Evolutionary conservation across 2,888 invertebrate genomes (phyloP).

Genomic region (Plagodis pulveraria): DNA sequence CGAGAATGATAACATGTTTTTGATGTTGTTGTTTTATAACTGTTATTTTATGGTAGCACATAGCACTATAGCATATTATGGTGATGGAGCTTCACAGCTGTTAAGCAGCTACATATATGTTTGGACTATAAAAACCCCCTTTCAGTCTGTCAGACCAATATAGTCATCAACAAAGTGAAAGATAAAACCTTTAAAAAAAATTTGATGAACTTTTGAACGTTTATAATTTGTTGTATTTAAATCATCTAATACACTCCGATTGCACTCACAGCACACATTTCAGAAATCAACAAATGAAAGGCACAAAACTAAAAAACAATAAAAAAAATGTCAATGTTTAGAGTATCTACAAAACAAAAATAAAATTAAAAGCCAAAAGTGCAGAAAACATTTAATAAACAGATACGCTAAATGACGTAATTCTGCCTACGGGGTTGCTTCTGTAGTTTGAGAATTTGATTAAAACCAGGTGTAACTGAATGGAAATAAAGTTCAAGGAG

Average conservation of each 20-base stretch:
- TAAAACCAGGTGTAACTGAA: constrained; percentile 15
- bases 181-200: too few species aligned
- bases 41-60: constrained; percentile 64
- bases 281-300: constrained; percentile 5
- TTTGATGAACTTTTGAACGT: background rate
- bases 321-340: constrained; percentile 18
- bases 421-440: constrained; percentile 23
- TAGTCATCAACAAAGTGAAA: background rate
- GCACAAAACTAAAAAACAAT: constrained; percentile 10
- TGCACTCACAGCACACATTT: constrained; percentile 18
- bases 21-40: constrained; percentile 56
- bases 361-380: constrained; percentile 8
- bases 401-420: constrained; percentile 12
- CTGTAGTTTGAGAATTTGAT: constrained; percentile 26
- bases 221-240: background rate
- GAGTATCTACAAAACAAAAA: constrained; percentile 8
- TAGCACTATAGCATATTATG: constrained; percentile 66
- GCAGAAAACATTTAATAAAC: constrained; percentile 11
- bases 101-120: constrained; percentile 22
- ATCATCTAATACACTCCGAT: constrained; percentile 1
- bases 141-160: constrained; percentile 6
- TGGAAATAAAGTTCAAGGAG: constrained; percentile 36
- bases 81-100: constrained; percentile 66
- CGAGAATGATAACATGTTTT: constrained; percentile 31
- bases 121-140: constrained; percentile 1